Evolutionary conservation across 1,140 invertebrate species (phyloP).

Genomic region (Drosophila athabasca): DNA sequence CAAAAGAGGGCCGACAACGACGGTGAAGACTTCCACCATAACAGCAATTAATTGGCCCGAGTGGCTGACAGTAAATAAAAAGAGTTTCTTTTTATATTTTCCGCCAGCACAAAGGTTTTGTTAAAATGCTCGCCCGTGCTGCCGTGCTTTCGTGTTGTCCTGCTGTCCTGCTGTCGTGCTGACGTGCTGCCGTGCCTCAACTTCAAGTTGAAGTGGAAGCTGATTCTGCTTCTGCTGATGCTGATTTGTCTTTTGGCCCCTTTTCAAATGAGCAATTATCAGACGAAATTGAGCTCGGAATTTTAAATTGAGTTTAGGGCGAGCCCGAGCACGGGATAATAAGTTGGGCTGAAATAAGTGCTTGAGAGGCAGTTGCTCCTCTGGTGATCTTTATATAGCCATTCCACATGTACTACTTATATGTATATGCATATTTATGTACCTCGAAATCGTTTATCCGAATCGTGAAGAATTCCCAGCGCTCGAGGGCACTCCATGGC

Average conservation of each 20-base stretch:
- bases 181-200: not conserved
- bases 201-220: conserved; percentile 5
- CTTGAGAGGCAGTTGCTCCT: conserved; percentile 4
- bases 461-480: conserved; percentile 11
- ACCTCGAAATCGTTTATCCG: not conserved
- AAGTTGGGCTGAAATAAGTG: not conserved
- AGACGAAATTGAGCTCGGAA: conserved; percentile 46
- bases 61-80: conserved; percentile 71
- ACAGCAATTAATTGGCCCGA: conserved; percentile 64
- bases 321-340: conserved; percentile 12
- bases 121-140: conserved; percentile 16
- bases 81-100: conserved; percentile 47
- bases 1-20: conserved; percentile 29
- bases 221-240: conserved; percentile 25
- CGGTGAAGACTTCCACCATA: conserved; percentile 37
- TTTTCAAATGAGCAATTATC: conserved; percentile 51
- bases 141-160: not conserved
- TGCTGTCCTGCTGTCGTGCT: not conserved
- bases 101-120: conserved; percentile 37
- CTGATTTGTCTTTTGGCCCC: conserved; percentile 37
- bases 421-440: too few species aligned
- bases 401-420: too few species aligned
- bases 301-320: conserved; percentile 44
- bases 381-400: too few species aligned
- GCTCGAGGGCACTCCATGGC: conserved; percentile 8